Base-by-base conservation (phyloP, 2,113 vertebrate species). In the Nothocercus nigrocapillus region DNA sequence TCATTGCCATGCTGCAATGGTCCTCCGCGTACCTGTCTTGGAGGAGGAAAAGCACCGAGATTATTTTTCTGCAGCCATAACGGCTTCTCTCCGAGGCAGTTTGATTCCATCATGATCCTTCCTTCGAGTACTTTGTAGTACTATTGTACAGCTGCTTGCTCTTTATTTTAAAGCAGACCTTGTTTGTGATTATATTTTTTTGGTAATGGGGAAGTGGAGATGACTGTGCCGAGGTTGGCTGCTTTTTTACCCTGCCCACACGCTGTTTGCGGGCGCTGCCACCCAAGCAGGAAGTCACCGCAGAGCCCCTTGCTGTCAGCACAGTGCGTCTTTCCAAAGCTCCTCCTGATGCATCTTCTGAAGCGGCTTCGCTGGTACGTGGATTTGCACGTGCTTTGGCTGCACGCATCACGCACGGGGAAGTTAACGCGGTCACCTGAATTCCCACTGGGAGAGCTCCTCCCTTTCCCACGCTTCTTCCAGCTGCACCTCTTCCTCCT, bases 1-100 rank as follows among this genome's bases (percentile, higher is more conserved):
- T 96, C 88, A 94, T 91, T 96, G 92, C 64, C 91, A 94, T 93
- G 84, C 93, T 77, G 91, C 9, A 63, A 76, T 82, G 45, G 63
- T 87, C 80, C 38, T 90, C 63, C 73, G 54, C 45, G 89, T 89
- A 84, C 51, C 74, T 68, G 78, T n/a, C 64, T 51, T 54, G 21
- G 64, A 85, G 88, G 44, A 95, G 77, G 40, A 87, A 78, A 95
- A 96, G 62, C 67, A 90, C 64, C 34, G 74, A 62, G 63, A 91
- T 95, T 63, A 93, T 86, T 95, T 63, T 79, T 84, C 45, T 63
- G 36, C 54, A 80, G 74, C 40, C 13, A 11, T 51, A 87, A 94
- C 78, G 64, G 32, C 44, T 76, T 40, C 89, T 56, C 85, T 88
- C 40, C 2, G 1, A 34, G 34, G 80, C 30, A 78, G 44, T 79